Evolutionary conservation across 2,797 vertebrate genomes (phyloP), one percentile per base, ranked within the genome.

Genomic region (Phrynocephalus guinanensis): DNA sequence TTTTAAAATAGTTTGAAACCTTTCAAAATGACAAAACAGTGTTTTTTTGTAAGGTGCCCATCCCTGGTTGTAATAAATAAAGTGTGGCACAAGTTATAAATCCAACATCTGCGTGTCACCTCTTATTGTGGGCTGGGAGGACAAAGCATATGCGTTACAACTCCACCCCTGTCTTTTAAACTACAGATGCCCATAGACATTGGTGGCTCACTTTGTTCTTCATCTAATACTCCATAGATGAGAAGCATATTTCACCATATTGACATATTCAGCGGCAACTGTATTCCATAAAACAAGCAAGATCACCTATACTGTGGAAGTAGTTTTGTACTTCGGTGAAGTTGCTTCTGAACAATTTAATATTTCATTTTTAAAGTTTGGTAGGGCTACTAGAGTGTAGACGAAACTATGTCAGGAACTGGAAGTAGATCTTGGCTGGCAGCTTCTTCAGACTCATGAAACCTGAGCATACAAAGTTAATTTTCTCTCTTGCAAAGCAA

Each of bases 401-500:
- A 16, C n/a, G 38, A 87, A 79, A 87, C 9, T 79, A 30, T 7
- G 79, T 56, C 20, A 56, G 63, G 7, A 79, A 66, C 13, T 50
- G 81, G 81, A 75, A 66, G 70, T 82, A 75, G 11, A 24, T 16
- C 16, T 66, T 50, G 22, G 20, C 22, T 67, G 38, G 68, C 52
- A 67, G 10, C 7, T 84, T 38, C 24, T 48, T 38, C 68, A 15
- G 11, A 67, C 3, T 9, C 75, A 89, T 67, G 77, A 72, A 86
- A 72, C 50, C 20, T 30, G 76, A 48, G 22, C 52, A 79, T 48
- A 77, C 33, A 86, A 89, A 48, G 63, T 90, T 84, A 70, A 0
- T 7, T 70, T 86, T 48, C 75, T 79, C 85, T 7, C 0, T 85
- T 91, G 71, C 86, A 79, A 56, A 87, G 90, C 88, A 84, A 50